Conservation (phyloP, 2,113 vertebrate genomes). For the Sinocyclocheilus anshuiensis region DNA sequence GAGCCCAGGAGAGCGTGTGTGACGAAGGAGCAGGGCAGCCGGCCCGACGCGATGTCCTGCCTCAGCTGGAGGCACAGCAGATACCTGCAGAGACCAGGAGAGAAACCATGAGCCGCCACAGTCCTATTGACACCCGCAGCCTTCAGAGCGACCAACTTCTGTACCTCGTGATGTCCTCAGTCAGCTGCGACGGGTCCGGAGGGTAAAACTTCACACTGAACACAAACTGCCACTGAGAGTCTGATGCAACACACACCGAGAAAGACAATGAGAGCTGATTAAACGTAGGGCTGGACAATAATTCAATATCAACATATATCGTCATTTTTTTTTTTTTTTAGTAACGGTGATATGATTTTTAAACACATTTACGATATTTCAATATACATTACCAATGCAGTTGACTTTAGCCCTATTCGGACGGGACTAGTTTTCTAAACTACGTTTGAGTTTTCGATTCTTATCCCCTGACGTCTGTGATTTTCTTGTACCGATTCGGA, state of each 20-base stretch:
- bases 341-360: no score
- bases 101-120: not conserved
- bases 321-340: no score
- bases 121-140: no score
- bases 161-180: constrained; percentile 97
- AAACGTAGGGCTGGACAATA: no score
- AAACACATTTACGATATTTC: no score
- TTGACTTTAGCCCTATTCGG: no score
- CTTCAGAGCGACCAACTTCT: not conserved
- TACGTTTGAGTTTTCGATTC: no score
- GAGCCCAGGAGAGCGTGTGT: constrained; percentile 86
- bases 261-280: not conserved
- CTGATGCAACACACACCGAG: constrained; percentile 62
- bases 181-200: constrained; percentile 92
- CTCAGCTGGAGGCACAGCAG: constrained; percentile 88
- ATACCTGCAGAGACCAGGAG: constrained; percentile 74
- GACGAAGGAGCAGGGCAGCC: constrained; percentile 85
- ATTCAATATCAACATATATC: no score
- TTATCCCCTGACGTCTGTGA: no score
- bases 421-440: no score
- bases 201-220: constrained; percentile 99
- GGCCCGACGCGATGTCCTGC: constrained; percentile 82
- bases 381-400: no score
- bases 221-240: constrained; percentile 90
- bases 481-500: no score